phyloP scores from a whole-genome alignment of 30 jellyfish, hydroid and myxozoan species.

The Turritopsis dohrnii region DNA sequence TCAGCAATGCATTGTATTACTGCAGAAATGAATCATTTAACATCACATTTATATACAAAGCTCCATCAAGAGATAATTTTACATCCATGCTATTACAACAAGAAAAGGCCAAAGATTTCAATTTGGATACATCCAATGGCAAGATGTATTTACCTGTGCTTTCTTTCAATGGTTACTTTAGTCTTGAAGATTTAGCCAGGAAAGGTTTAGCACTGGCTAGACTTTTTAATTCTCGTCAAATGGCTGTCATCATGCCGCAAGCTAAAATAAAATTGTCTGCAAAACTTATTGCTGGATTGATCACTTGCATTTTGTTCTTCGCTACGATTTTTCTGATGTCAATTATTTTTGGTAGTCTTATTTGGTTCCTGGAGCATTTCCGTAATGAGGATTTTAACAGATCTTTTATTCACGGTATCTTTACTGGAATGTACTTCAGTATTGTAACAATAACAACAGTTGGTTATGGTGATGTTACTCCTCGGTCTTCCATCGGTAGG shows the following conservation, averaged over 20 bases:
- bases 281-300: not conserved
- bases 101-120: not conserved
- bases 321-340: not conserved
- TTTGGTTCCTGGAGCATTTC: conserved; percentile 11
- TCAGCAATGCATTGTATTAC: not conserved
- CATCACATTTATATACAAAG: not conserved
- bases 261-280: not conserved
- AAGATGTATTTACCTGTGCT: not conserved
- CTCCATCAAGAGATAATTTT: not conserved
- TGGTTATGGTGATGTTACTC: conserved; percentile 10
- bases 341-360: not conserved
- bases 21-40: not conserved
- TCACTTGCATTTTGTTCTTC: not conserved
- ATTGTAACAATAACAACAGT: conserved; percentile 6
- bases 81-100: not conserved
- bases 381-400: not conserved
- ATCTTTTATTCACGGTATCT: not conserved
- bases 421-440: not conserved
- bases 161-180: not conserved
- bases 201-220: not conserved
- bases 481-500: not conserved
- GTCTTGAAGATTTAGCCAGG: not conserved
- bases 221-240: not conserved
- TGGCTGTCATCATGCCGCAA: not conserved
- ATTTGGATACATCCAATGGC: not conserved